These are phyloP conservation scores for Caenorhabditis wallacei DNA, from an alignment of 2,888 invertebrate genomes.

Conservation along the genomic window DNA sequence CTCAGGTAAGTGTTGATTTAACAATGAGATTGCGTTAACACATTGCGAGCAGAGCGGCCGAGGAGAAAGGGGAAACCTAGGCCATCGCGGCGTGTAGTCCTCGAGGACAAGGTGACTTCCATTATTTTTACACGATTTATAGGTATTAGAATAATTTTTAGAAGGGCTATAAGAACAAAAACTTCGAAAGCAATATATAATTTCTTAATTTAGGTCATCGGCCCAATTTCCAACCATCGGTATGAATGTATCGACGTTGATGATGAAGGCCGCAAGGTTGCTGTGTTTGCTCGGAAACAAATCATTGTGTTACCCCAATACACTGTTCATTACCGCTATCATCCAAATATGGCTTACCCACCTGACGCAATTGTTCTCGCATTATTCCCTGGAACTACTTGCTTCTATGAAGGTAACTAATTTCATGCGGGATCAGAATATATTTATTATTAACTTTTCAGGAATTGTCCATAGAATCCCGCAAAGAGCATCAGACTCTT, in stretches of 20 bases:
- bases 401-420: conserved; percentile 48
- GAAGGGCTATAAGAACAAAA: too few relatives aligned
- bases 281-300: conserved; percentile 40
- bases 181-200: too few relatives aligned
- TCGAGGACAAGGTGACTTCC: not conserved
- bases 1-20: conserved; percentile 47
- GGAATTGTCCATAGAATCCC: conserved; percentile 21
- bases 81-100: not conserved
- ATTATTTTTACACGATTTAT: not conserved
- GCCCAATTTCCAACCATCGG: conserved; percentile 25
- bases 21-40: too few relatives aligned
- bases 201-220: conserved; percentile 4
- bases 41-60: not conserved
- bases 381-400: conserved; percentile 44
- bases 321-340: conserved; percentile 18
- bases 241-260: conserved; percentile 52
- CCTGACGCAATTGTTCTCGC: conserved; percentile 33
- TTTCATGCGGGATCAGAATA: too few relatives aligned
- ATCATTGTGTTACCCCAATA: conserved; percentile 38
- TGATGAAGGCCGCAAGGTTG: conserved; percentile 25
- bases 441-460: not conserved
- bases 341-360: conserved; percentile 22
- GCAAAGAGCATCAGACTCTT: not conserved
- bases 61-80: not conserved
- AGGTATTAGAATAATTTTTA: too few relatives aligned